Conservation (phyloP, 2,797 vertebrate species). For the Sphenopsis melanotis region DNA sequence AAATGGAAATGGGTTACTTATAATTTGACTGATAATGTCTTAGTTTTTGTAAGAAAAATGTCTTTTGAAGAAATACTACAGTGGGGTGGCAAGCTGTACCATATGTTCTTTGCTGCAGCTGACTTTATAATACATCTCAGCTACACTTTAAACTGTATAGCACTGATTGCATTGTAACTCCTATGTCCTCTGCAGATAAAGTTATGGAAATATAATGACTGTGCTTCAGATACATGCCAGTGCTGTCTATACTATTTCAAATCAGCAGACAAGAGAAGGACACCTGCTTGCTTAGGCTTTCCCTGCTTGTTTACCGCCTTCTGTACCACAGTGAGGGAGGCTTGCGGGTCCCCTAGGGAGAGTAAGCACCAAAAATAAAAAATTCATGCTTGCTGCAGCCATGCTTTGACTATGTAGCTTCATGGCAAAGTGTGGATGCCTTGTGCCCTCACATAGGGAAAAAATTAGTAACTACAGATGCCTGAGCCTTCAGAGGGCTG, state of each 20-base stretch:
- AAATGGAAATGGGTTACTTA: conserved; percentile 71
- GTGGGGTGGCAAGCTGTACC: conserved; percentile 38
- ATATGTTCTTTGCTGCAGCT: conserved; percentile 65
- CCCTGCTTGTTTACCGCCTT: background rate
- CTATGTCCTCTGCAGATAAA: conserved; percentile 39
- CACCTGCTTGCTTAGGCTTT: conserved; percentile 33
- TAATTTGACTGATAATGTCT: conserved; percentile 68
- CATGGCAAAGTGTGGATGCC: background rate
- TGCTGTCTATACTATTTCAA: background rate
- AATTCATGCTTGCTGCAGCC: background rate
- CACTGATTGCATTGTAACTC: conserved; percentile 61
- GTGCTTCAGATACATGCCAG: background rate
- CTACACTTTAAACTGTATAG: conserved; percentile 45
- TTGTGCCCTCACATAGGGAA: background rate
- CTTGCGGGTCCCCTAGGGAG: background rate
- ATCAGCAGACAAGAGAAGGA: background rate
- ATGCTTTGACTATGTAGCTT: background rate
- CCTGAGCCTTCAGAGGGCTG: background rate
- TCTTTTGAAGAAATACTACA: conserved; percentile 63
- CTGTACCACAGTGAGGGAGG: background rate
- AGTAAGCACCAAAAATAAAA: conserved; percentile 6
- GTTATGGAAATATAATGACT: conserved; percentile 54
- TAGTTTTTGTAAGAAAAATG: conserved; percentile 60
- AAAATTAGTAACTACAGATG: background rate
- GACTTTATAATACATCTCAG: conserved; percentile 54